Evolutionary conservation across 2,797 vertebrate species (phyloP).

Genomic region (Octomys mimax): DNA sequence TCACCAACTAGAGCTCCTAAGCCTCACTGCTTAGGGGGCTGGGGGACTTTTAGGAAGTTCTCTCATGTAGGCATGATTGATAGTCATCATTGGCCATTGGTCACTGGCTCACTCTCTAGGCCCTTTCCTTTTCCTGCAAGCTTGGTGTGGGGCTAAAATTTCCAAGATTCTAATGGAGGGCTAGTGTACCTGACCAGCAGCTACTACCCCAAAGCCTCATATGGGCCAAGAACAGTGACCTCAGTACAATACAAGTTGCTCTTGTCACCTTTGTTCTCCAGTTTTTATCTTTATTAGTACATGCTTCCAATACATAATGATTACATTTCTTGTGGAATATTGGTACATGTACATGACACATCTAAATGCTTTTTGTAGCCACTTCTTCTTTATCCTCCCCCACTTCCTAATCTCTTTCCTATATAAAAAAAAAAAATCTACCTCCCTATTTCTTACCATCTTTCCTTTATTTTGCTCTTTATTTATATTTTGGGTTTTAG

Average conservation of each 20-base stretch:
- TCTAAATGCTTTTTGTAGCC: neutral
- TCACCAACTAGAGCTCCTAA: neutral
- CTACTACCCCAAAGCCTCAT: neutral
- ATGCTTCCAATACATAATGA: neutral
- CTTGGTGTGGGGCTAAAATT: neutral
- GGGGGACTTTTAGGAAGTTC: neutral
- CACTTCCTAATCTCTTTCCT: neutral
- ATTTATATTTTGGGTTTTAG: neutral
- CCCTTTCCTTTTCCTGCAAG: neutral
- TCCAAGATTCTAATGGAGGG: conserved; percentile 19
- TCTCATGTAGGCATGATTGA: neutral
- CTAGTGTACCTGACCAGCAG: neutral
- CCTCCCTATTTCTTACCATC: neutral
- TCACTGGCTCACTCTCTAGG: neutral
- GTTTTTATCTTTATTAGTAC: neutral
- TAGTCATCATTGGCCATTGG: neutral
- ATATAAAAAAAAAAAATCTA: neutral
- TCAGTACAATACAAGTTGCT: neutral
- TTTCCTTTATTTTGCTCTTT: neutral
- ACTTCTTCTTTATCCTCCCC: neutral
- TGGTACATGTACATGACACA: neutral
- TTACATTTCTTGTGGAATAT: neutral
- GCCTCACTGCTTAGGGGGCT: neutral
- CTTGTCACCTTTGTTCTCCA: neutral
- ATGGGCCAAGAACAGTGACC: neutral